Evolutionary conservation across 2,797 vertebrate species (phyloP).

Genomic region (Falco novaeseelandiae): DNA sequence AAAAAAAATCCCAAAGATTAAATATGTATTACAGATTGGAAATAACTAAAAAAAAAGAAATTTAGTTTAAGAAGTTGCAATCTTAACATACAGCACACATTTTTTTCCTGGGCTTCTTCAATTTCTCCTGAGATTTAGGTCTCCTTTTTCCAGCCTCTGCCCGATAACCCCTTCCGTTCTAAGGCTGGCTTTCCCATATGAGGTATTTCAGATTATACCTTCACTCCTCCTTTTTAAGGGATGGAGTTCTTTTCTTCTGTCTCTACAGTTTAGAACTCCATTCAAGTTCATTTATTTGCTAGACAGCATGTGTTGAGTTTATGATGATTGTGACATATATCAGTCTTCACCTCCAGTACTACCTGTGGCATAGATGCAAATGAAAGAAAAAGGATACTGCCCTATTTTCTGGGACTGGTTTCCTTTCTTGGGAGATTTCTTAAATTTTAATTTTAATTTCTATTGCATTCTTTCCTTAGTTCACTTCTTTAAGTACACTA

Average conservation of each 20-base stretch:
- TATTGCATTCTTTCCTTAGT: neutral
- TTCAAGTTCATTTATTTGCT: neutral
- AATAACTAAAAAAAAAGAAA: neutral
- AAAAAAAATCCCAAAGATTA: neutral
- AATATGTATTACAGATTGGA: neutral
- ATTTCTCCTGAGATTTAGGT: neutral
- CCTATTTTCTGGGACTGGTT: neutral
- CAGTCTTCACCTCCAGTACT: neutral
- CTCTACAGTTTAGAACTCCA: neutral
- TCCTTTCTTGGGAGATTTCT: neutral
- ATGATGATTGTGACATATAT: neutral
- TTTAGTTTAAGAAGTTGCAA: neutral
- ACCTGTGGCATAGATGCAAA: neutral
- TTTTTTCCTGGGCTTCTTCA: neutral
- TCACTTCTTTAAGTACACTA: neutral
- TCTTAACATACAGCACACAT: neutral
- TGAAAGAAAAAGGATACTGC: neutral
- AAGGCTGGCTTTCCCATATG: neutral
- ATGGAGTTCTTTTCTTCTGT: neutral
- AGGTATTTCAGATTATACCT: neutral
- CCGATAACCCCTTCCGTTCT: rapidly evolving
- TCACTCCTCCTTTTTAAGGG: neutral
- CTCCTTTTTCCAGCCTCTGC: neutral
- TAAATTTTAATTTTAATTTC: neutral
- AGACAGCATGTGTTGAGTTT: neutral